These are phyloP conservation scores for Apistogramma diplotaenia DNA, from an alignment of 2,113 vertebrate genomes.

Conservation along the genomic window DNA sequence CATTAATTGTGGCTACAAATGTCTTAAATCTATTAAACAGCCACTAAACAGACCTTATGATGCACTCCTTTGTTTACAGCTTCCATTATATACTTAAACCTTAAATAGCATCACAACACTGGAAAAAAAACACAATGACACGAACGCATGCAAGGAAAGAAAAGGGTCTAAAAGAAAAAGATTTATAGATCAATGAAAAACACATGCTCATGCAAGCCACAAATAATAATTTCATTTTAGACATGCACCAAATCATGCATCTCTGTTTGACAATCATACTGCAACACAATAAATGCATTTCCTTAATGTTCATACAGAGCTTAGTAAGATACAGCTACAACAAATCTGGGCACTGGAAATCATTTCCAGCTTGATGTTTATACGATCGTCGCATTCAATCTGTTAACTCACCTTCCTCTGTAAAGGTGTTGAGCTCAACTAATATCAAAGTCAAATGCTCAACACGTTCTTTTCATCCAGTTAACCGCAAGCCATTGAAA, in stretches of 20 bases:
- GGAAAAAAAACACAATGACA: not conserved
- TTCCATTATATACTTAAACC: not conserved
- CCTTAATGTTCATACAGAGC: not conserved
- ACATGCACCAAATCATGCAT: slow-evolving; percentile 7
- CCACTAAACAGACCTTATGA: not conserved
- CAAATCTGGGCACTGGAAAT: not conserved
- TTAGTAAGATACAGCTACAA: not conserved
- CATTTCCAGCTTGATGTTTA: slow-evolving; percentile 13
- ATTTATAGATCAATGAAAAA: not conserved
- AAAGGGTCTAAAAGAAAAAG: not conserved
- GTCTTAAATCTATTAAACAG: not conserved
- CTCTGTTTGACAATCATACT: not conserved
- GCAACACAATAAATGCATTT: slow-evolving; percentile 34
- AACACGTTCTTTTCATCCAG: slow-evolving; percentile 71
- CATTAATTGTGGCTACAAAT: too few relatives aligned
- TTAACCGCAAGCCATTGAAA: slow-evolving; percentile 58
- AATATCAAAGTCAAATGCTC: slow-evolving; percentile 36
- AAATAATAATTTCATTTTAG: not conserved
- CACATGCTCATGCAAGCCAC: not conserved
- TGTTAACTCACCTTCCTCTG: slow-evolving; percentile 68
- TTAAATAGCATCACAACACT: not conserved
- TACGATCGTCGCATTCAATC: not conserved
- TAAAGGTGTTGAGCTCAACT: slow-evolving; percentile 41
- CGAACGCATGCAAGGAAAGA: not conserved
- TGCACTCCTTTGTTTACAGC: not conserved